Evolutionary conservation across 1,140 invertebrate species (phyloP).

Genomic region (Tetraneura akinire): DNA sequence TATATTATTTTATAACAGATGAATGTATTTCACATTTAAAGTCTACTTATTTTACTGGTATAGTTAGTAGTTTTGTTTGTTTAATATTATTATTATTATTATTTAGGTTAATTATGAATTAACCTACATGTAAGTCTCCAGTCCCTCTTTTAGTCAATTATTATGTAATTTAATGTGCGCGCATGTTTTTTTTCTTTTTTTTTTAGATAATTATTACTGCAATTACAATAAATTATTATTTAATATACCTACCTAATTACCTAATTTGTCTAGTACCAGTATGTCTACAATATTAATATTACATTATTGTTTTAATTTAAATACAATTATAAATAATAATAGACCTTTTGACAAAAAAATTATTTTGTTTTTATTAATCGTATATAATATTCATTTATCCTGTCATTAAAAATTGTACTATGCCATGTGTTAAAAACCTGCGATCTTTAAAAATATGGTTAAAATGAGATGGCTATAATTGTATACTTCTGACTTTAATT

Average conservation of each 20-base stretch:
- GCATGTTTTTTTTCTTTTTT: too few relatives aligned
- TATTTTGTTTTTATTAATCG: too few relatives aligned
- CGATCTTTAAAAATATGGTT: too few relatives aligned
- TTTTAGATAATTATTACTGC: slow-evolving; percentile 22
- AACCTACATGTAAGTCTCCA: slow-evolving; percentile 5
- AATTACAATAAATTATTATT: slow-evolving; percentile 8
- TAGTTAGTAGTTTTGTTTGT: slow-evolving; percentile 9
- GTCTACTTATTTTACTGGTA: slow-evolving; percentile 13
- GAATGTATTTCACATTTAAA: slow-evolving; percentile 22
- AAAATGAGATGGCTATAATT: too few relatives aligned
- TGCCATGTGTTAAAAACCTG: too few relatives aligned
- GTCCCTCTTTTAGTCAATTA: slow-evolving; percentile 45
- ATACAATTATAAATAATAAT: slow-evolving; percentile 2
- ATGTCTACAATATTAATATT: slow-evolving; percentile 8
- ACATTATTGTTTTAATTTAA: slow-evolving; percentile 27
- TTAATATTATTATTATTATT: too few relatives aligned
- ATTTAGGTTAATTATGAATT: not conserved
- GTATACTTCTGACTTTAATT: too few relatives aligned
- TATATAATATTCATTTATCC: too few relatives aligned
- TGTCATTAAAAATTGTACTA: too few relatives aligned
- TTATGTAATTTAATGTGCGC: not conserved
- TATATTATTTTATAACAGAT: slow-evolving; percentile 7
- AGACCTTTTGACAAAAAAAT: not conserved
- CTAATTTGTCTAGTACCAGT: slow-evolving; percentile 16
- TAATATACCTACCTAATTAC: slow-evolving; percentile 30